Evolutionary conservation across 1,140 invertebrate genomes (phyloP).

Genomic region (Trichogramma pretiosum): DNA sequence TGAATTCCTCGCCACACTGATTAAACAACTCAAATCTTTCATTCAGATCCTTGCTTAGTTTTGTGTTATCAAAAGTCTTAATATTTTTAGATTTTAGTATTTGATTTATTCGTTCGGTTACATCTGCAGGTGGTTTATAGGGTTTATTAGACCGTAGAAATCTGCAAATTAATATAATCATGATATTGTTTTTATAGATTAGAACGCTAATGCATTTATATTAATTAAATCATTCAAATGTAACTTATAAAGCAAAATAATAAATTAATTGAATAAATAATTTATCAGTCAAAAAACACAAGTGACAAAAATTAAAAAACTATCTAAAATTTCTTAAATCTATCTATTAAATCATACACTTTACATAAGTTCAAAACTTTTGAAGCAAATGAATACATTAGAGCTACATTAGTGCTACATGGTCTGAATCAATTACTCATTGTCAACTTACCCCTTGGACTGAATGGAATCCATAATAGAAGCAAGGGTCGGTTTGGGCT

Average conservation of each 20-base stretch:
- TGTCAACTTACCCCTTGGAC: conserved; percentile 22
- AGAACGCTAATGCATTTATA: too few relatives aligned
- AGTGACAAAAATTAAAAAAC: too few relatives aligned
- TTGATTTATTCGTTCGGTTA: conserved; percentile 48
- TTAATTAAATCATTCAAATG: too few relatives aligned
- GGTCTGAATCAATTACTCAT: neutral
- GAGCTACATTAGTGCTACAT: conserved; percentile 1
- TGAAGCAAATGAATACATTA: too few relatives aligned
- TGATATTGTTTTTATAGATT: neutral
- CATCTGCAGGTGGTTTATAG: conserved; percentile 61
- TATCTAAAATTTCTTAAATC: too few relatives aligned
- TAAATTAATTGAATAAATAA: too few relatives aligned
- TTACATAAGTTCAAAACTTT: too few relatives aligned
- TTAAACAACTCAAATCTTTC: conserved; percentile 63
- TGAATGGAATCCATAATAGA: conserved; percentile 14
- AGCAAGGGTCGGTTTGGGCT: conserved; percentile 10
- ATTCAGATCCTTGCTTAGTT: conserved; percentile 43
- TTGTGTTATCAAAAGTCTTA: conserved; percentile 31
- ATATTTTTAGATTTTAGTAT: conserved; percentile 50
- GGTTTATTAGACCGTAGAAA: conserved; percentile 66
- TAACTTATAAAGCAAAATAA: too few relatives aligned
- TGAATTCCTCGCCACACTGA: conserved; percentile 61
- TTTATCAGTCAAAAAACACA: too few relatives aligned
- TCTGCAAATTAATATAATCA: conserved; percentile 44
- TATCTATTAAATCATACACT: too few relatives aligned